Percentiles rank a stretch among this genome's conserved stretches.
phyloP scores from a whole-genome alignment of 30 jellyfish, hydroid and myxozoan species.

The Nemopilema nomurai region DNA sequence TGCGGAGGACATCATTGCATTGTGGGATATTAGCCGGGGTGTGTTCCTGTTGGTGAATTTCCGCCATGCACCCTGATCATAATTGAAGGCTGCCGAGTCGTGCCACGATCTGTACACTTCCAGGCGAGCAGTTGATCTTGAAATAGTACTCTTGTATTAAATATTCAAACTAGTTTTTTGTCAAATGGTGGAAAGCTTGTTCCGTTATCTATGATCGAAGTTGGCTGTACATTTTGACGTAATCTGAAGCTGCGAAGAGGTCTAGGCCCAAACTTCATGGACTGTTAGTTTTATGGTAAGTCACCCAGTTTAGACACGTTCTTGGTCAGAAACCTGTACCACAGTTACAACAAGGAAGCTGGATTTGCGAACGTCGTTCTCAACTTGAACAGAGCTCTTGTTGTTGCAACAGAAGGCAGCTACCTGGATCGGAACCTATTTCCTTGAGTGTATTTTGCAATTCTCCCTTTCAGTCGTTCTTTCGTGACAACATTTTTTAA shows the following conservation, averaged over 20 bases:
- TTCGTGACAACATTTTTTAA: background rate
- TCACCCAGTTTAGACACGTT: background rate
- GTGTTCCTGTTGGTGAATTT: conserved; percentile 61
- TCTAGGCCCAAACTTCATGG: conserved; percentile 67
- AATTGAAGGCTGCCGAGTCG: background rate
- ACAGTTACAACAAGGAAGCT: conserved; percentile 10
- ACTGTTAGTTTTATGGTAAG: conserved; percentile 11
- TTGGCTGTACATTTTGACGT: conserved; percentile 30
- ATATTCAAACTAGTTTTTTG: background rate
- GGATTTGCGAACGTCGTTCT: background rate
- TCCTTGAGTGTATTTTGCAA: too few relatives aligned
- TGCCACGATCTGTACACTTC: background rate
- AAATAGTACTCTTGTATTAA: background rate
- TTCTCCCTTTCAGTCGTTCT: too few relatives aligned
- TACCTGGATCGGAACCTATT: too few relatives aligned
- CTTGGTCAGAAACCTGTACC: background rate
- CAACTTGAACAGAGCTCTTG: background rate
- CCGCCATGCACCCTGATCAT: conserved; percentile 58
- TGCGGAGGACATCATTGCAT: conserved; percentile 18
- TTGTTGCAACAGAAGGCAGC: background rate
- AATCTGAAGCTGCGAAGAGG: background rate
- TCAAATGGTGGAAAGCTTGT: background rate
- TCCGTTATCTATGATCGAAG: background rate
- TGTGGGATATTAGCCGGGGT: conserved; percentile 69
- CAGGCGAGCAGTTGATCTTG: background rate